Conservation (phyloP, 2,113 vertebrate genomes). For the Alligator mississippiensis region DNA sequence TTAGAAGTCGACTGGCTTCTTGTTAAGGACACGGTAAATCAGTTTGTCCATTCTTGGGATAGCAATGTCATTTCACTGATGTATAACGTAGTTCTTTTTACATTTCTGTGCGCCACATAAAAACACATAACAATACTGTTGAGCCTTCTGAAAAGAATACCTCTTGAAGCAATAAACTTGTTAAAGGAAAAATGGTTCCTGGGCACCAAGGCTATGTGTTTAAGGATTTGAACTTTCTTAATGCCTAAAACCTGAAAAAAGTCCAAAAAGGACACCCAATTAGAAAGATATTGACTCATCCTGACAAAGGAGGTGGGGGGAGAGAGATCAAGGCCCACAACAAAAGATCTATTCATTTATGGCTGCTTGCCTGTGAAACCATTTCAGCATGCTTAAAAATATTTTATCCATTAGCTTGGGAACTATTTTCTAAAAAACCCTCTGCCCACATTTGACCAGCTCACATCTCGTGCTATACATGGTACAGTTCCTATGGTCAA, state of each 20-base stretch:
- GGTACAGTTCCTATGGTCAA: background rate
- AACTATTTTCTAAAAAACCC: conserved; percentile 46
- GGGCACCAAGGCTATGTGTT: conserved; percentile 24
- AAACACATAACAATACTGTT: conserved; percentile 31
- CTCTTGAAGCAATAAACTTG: conserved; percentile 63
- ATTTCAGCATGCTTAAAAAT: conserved; percentile 65
- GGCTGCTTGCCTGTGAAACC: conserved; percentile 66
- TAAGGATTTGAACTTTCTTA: conserved; percentile 59
- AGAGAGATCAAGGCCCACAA: conserved; percentile 66
- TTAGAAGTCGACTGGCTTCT: conserved; percentile 65
- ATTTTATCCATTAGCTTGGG: conserved; percentile 39
- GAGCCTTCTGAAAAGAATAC: conserved; percentile 59
- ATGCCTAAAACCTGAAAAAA: conserved; percentile 65
- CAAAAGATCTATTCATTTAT: conserved; percentile 69
- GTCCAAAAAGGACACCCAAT: conserved; percentile 66
- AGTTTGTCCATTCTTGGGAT: conserved; percentile 50
- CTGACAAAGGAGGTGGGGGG: conserved; percentile 28
- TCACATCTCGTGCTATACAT: conserved; percentile 10
- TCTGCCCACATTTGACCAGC: conserved; percentile 34
- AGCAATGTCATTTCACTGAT: conserved; percentile 64
- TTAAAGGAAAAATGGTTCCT: conserved; percentile 57
- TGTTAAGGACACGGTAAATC: conserved; percentile 63
- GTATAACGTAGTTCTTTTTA: conserved; percentile 52
- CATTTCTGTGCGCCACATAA: conserved; percentile 54
- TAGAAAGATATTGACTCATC: conserved; percentile 63